These are phyloP conservation scores for Dicranocentrus wangi DNA, from an alignment of 2,888 invertebrate genomes.

Conservation along the genomic window DNA sequence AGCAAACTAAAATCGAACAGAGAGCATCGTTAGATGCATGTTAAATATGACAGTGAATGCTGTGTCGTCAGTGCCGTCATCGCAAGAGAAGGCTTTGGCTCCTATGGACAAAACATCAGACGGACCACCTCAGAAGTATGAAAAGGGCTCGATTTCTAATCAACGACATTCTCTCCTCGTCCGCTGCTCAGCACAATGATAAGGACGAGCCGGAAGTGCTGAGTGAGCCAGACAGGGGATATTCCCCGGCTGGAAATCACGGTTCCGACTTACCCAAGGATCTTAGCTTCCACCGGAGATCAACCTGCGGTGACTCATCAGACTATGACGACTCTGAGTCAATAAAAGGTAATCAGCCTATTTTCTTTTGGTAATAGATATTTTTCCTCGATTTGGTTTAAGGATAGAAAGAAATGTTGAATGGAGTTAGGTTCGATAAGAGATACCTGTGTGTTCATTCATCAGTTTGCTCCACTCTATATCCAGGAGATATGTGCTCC, in stretches of 20 bases:
- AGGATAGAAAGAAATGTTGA: too few species aligned
- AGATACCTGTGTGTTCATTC: too few species aligned
- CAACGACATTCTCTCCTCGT: constrained; percentile 85
- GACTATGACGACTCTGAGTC: constrained; percentile 73
- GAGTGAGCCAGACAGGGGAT: constrained; percentile 47
- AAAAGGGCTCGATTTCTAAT: constrained; percentile 85
- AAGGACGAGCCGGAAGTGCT: constrained; percentile 60
- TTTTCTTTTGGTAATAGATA: neutral
- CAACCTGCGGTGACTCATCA: constrained; percentile 72
- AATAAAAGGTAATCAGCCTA: constrained; percentile 70
- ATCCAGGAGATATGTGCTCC: too few species aligned
- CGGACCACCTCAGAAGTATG: constrained; percentile 68
- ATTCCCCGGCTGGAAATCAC: constrained; percentile 59
- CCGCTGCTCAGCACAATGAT: constrained; percentile 49
- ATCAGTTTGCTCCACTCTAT: too few species aligned
- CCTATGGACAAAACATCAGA: constrained; percentile 70
- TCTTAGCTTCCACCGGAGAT: constrained; percentile 71
- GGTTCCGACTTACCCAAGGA: constrained; percentile 71
- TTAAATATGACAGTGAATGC: constrained; percentile 73
- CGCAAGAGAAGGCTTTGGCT: constrained; percentile 72
- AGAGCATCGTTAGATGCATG: constrained; percentile 69
- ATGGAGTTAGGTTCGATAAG: too few species aligned
- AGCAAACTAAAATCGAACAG: constrained; percentile 3
- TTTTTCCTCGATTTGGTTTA: too few species aligned
- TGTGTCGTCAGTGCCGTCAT: constrained; percentile 69